Evolutionary conservation across 2,797 vertebrate species (phyloP).

Genomic region (Ctenopoma multispine): DNA sequence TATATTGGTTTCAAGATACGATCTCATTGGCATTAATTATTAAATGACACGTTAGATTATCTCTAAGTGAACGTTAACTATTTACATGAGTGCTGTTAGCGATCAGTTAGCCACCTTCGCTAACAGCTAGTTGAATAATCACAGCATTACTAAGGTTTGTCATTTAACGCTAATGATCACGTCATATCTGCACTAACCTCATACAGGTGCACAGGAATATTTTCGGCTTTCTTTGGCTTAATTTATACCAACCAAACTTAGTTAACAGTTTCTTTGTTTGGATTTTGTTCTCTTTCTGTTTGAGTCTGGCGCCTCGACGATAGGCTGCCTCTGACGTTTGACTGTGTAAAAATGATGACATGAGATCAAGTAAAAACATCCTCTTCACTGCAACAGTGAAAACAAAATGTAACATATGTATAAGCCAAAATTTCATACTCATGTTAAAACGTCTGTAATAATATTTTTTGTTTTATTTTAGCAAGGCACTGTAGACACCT

Average conservation of each 20-base stretch:
- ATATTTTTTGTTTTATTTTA: background rate
- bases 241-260: accelerated
- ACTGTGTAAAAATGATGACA: constrained; percentile 2
- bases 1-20: background rate
- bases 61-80: no score
- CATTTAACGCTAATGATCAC: accelerated
- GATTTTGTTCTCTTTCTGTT: constrained; percentile 21
- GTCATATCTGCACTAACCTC: constrained; percentile 11
- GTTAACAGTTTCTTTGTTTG: accelerated
- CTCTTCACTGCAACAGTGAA: accelerated
- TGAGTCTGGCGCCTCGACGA: constrained; percentile 69
- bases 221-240: background rate
- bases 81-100: background rate
- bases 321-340: constrained; percentile 35
- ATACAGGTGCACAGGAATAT: background rate
- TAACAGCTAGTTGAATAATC: background rate
- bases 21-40: background rate
- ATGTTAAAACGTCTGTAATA: background rate
- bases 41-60: background rate
- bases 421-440: accelerated
- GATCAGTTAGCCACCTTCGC: background rate
- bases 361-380: accelerated
- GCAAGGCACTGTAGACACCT: constrained; percentile 58
- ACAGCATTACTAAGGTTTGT: background rate
- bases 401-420: accelerated